phyloP scores from a whole-genome alignment of 2,888 invertebrate genomes.

The Morinoia aosen region DNA sequence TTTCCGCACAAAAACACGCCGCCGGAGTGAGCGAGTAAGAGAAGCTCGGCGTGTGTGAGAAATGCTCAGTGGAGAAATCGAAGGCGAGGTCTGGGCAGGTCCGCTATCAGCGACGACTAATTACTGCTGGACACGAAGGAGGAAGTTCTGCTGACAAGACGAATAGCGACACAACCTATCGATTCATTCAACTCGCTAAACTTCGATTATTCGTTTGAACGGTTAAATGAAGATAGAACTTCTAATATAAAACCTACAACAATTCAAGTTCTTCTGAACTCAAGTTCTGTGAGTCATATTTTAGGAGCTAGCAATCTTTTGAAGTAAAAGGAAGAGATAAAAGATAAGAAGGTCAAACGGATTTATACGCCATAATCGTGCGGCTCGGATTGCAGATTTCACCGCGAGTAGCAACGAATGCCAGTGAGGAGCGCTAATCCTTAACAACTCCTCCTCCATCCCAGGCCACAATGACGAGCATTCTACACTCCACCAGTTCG shows the following conservation, averaged over 20 bases:
- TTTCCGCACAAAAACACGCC: background rate
- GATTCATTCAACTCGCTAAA: background rate
- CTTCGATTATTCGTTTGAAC: constrained; percentile 32
- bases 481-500: background rate
- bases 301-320: background rate
- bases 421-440: background rate
- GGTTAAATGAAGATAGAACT: background rate
- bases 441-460: background rate
- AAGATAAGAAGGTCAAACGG: background rate
- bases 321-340: background rate
- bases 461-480: background rate
- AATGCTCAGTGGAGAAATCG: constrained; percentile 20
- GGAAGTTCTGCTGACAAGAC: constrained; percentile 51
- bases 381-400: background rate
- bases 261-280: too few species aligned
- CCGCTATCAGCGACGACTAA: constrained; percentile 42
- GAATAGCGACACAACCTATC: constrained; percentile 37
- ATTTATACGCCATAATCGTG: background rate
- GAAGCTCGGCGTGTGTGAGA: background rate
- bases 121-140: constrained; percentile 48
- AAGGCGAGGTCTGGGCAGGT: background rate
- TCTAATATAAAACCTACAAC: background rate
- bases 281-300: background rate
- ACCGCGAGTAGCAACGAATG: background rate
- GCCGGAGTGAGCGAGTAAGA: background rate